Conservation (phyloP, 2,113 vertebrate genomes). For the Grammomys dolichurus region DNA sequence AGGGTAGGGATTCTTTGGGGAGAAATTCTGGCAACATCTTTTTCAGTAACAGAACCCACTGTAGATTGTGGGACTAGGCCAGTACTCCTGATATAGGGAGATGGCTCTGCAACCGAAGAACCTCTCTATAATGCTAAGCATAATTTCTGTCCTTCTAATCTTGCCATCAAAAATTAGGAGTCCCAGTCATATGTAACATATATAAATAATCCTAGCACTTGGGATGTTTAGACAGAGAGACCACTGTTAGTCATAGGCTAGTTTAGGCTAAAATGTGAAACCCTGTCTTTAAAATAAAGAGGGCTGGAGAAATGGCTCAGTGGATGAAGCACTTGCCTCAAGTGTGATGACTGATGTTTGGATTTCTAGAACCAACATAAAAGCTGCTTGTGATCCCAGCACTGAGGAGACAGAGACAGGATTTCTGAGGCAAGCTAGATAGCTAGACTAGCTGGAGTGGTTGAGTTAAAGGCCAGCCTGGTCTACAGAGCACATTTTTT, state of each 20-base stretch:
- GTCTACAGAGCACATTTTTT: neutral
- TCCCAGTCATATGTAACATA: neutral
- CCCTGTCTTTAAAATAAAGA: neutral
- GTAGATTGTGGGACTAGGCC: neutral
- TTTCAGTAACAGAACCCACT: slow-evolving; percentile 17
- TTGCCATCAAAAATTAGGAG: neutral
- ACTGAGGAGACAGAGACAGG: neutral
- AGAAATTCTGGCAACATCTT: slow-evolving; percentile 18
- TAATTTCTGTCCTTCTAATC: neutral
- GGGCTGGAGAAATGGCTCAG: neutral
- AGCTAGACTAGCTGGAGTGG: neutral
- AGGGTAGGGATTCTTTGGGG: slow-evolving; percentile 32
- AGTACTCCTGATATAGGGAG: neutral
- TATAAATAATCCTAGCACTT: neutral
- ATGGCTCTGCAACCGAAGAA: neutral
- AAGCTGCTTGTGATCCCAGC: neutral
- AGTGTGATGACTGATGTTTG: neutral
- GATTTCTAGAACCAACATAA: neutral
- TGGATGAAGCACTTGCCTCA: neutral
- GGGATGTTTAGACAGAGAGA: neutral
- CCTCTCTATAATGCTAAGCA: neutral
- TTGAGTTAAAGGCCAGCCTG: neutral
- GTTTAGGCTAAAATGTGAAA: neutral
- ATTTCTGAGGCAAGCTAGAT: neutral
- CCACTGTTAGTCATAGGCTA: neutral